Evolutionary conservation across 2,888 invertebrate genomes (phyloP).

Genomic region (Rosalia funebris): DNA sequence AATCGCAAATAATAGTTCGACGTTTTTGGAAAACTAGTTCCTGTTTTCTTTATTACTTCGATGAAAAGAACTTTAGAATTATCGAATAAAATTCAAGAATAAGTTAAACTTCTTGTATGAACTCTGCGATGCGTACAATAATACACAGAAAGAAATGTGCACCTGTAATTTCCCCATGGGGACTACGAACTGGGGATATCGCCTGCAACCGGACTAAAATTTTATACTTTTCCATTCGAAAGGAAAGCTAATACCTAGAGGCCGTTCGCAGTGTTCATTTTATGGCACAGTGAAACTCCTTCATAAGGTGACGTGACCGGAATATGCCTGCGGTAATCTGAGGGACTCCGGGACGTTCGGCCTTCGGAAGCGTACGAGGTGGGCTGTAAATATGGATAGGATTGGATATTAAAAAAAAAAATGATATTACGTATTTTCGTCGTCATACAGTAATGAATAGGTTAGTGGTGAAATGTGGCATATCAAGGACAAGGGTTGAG

Average conservation of each 20-base stretch:
- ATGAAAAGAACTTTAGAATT: too few relatives aligned
- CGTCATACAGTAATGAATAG: too few relatives aligned
- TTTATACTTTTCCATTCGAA: conserved; percentile 31
- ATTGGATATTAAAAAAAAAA: not conserved
- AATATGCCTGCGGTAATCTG: conserved; percentile 40
- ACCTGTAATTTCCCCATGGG: conserved; percentile 9
- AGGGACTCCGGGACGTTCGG: conserved; percentile 16
- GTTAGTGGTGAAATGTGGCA: too few relatives aligned
- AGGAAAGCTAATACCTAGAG: conserved; percentile 24
- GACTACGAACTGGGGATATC: not conserved
- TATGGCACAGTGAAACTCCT: conserved; percentile 48
- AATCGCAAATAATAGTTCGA: too few relatives aligned
- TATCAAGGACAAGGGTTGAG: too few relatives aligned
- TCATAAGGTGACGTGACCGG: conserved; percentile 46
- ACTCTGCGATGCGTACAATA: too few relatives aligned
- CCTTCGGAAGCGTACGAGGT: not conserved
- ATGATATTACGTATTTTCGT: too few relatives aligned
- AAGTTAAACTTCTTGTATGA: too few relatives aligned
- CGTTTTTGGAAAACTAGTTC: too few relatives aligned
- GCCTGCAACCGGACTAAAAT: conserved; percentile 23
- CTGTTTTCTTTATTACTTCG: too few relatives aligned
- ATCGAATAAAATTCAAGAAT: too few relatives aligned
- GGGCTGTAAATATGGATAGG: not conserved
- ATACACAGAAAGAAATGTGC: not conserved
- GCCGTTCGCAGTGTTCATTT: conserved; percentile 34